Evolutionary conservation across 2,113 vertebrate genomes (phyloP).

Genomic region (Gymnarchus niloticus): DNA sequence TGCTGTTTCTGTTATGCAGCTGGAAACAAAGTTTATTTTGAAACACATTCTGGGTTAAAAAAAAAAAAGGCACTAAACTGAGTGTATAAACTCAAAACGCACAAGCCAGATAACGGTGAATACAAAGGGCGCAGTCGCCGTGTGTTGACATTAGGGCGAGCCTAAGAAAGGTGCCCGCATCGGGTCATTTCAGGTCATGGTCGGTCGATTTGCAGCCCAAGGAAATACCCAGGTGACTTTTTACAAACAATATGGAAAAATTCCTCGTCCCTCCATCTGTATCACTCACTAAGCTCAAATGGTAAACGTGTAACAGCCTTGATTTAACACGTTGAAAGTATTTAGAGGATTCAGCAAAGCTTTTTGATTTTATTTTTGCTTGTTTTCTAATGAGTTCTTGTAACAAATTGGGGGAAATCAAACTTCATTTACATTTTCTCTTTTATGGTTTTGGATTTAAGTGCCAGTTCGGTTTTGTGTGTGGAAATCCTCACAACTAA

Average conservation of each 20-base stretch:
- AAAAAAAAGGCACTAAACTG: not conserved
- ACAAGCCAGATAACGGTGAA: not conserved
- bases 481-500: not conserved
- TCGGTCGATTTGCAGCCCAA: not conserved
- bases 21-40: not conserved
- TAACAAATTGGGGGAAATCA: not conserved
- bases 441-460: not conserved
- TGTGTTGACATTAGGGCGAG: not conserved
- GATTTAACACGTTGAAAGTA: not conserved
- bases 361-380: not conserved
- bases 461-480: not conserved
- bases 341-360: not conserved
- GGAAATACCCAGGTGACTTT: not conserved
- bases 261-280: not conserved
- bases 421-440: not conserved
- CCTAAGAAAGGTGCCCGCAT: not conserved
- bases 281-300: not conserved
- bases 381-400: too few relatives aligned
- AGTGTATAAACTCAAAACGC: too few relatives aligned
- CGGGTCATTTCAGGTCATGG: not conserved
- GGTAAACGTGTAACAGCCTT: not conserved
- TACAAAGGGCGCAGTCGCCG: not conserved
- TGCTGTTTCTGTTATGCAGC: not conserved
- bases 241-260: not conserved
- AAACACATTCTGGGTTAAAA: not conserved